phyloP scores from a whole-genome alignment of 1,140 invertebrate species.

The Arctopsyche grandis region DNA sequence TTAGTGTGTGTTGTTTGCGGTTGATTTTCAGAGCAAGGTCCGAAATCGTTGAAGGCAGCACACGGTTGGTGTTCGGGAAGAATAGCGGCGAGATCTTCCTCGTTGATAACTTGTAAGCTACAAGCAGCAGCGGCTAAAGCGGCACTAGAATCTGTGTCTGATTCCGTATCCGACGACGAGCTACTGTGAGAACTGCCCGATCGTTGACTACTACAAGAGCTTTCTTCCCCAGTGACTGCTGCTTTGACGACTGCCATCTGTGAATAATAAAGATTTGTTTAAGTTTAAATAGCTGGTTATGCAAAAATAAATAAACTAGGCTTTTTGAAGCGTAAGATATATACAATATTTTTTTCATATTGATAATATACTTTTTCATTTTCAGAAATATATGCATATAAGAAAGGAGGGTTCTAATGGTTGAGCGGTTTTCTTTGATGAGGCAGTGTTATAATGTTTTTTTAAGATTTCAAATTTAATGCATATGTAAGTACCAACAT shows the following conservation, averaged over 20 bases:
- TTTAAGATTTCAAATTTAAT: too few species aligned
- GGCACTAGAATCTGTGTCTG: slow-evolving; percentile 61
- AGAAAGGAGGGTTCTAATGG: too few species aligned
- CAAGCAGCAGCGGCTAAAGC: slow-evolving; percentile 63
- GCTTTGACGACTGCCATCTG: slow-evolving; percentile 33
- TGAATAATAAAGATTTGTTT: slow-evolving; percentile 2
- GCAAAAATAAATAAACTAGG: not conserved
- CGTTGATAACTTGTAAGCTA: slow-evolving; percentile 62
- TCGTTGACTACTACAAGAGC: slow-evolving; percentile 32
- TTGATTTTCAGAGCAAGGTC: slow-evolving; percentile 54
- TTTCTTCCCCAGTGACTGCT: slow-evolving; percentile 27
- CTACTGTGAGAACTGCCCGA: slow-evolving; percentile 41
- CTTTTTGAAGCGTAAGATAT: too few species aligned
- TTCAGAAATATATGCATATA: too few species aligned
- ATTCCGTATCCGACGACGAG: slow-evolving; percentile 58
- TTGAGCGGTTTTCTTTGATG: too few species aligned
- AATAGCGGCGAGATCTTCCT: slow-evolving; percentile 75
- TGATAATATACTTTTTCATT: too few species aligned
- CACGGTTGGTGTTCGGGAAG: slow-evolving; percentile 71
- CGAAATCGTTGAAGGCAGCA: slow-evolving; percentile 68
- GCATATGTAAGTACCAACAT: too few species aligned
- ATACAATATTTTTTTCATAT: too few species aligned
- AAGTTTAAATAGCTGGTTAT: slow-evolving; percentile 4
- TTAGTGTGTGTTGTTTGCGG: slow-evolving; percentile 57
- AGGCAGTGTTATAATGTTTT: too few species aligned